Evolutionary conservation across 2,113 vertebrate genomes (phyloP).

Genomic region (Saccopteryx leptura): DNA sequence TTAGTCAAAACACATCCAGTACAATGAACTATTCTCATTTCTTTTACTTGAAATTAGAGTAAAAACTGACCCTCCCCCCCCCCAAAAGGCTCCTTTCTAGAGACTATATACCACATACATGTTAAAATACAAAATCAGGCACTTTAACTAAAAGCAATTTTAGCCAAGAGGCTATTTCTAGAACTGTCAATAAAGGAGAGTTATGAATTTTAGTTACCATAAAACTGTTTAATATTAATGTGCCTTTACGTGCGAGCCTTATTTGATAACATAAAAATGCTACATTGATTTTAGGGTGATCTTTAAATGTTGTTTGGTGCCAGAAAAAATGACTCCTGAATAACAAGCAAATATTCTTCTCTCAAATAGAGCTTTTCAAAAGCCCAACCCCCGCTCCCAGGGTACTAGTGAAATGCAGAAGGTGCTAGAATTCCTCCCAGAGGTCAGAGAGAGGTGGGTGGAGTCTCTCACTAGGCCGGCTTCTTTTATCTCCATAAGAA

Average conservation of each 20-base stretch:
- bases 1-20: background rate
- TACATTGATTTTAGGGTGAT: constrained; percentile 40
- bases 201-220: constrained; percentile 51
- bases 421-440: background rate
- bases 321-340: constrained; percentile 53
- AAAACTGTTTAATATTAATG: constrained; percentile 45
- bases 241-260: constrained; percentile 27
- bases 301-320: constrained; percentile 17
- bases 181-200: background rate
- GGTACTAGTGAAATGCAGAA: background rate
- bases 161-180: constrained; percentile 36
- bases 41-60: constrained; percentile 30
- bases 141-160: constrained; percentile 13
- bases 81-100: background rate
- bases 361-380: constrained; percentile 17
- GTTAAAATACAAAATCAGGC: constrained; percentile 43
- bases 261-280: constrained; percentile 52
- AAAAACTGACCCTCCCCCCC: background rate
- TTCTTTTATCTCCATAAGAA: background rate
- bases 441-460: rapidly evolving
- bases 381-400: background rate
- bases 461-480: rapidly evolving
- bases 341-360: background rate
- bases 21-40: background rate
- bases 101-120: background rate